Evolutionary conservation across 1,140 invertebrate genomes (phyloP).

Genomic region (Sycophaga agraensis): DNA sequence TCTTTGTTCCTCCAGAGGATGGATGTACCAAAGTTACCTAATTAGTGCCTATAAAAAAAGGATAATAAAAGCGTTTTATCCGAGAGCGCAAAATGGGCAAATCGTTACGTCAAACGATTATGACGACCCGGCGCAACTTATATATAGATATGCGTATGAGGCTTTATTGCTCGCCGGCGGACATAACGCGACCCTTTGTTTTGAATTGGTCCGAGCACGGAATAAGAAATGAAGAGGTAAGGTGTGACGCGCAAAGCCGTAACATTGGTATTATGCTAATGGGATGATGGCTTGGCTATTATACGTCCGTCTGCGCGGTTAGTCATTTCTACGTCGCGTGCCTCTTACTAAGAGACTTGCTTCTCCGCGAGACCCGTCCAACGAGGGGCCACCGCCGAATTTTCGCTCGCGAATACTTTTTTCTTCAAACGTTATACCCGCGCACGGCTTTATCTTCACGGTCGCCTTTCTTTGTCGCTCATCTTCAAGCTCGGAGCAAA

Average conservation of each 20-base stretch:
- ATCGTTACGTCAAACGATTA: slow-evolving; percentile 3
- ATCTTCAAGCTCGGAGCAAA: too few relatives aligned
- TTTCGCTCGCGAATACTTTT: too few relatives aligned
- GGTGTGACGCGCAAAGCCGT: slow-evolving; percentile 11
- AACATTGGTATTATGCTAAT: slow-evolving; percentile 25
- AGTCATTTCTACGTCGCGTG: slow-evolving; percentile 11
- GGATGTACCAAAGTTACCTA: not conserved
- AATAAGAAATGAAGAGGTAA: slow-evolving; percentile 22
- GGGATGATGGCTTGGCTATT: slow-evolving; percentile 12
- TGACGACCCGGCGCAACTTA: too few relatives aligned
- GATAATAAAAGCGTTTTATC: not conserved
- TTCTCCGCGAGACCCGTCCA: too few relatives aligned
- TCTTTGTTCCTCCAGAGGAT: too few relatives aligned
- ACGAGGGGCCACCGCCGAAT: too few relatives aligned
- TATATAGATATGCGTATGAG: too few relatives aligned
- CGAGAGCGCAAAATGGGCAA: not conserved
- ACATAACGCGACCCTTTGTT: slow-evolving; percentile 13
- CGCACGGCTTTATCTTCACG: too few relatives aligned
- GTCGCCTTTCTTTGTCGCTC: too few relatives aligned
- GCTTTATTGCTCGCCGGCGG: not conserved
- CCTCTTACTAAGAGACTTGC: not conserved
- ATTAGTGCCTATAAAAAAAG: not conserved
- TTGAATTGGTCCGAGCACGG: slow-evolving; percentile 6
- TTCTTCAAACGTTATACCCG: too few relatives aligned
- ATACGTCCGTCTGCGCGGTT: not conserved